Base-by-base conservation (phyloP, 2,888 invertebrate genomes). In the Druceiella hillmani region DNA sequence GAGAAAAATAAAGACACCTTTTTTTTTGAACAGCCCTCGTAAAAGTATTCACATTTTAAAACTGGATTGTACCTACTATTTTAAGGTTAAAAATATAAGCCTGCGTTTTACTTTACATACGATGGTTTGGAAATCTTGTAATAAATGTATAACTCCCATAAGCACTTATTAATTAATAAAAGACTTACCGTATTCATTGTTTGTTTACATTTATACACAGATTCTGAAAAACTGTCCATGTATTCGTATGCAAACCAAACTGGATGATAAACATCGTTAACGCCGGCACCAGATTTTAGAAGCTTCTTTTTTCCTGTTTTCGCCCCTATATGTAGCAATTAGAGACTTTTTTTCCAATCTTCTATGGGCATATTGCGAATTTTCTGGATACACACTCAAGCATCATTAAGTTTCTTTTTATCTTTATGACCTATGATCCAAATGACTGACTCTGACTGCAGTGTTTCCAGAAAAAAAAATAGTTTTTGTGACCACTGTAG, bases 221-320 rank as follows among this genome's bases (percentile, higher is more conserved):
- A 20, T 20, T n/a, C 9, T n/a, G 9, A 20, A 20, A 20, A 20
- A 7, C 22, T 20, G 9, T 20, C 22, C 22, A 20, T 20, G 22
- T n/a, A 20, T n/a, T 20, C 22, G 9, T 20, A 20, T n/a, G 31
- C 31, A n/a, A 30, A 30, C 31, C 31, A 30, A 6, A 6, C 14
- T 6, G 31, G 31, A 7, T 6, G 7, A 13, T 30, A 30, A 12
- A 30, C 31, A 14, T 9, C 14, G 12, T 30, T n/a, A 4, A 14
- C 13, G 11, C 15, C 15, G 14, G 13, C 7, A 6, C 13, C 15
- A 6, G 31, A 12, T 13, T 7, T 14, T 12, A 15, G 13, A 13
- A 14, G 7, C 15, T 30, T 13, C 4, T 7, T n/a, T 14, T 30
- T 30, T 30, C 5, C 13, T 14, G 7, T 12, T 6, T 4, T 12